Base-by-base conservation (phyloP, 35 echinoderm and acorn worm genomes). In the Apostichopus californicus region DNA sequence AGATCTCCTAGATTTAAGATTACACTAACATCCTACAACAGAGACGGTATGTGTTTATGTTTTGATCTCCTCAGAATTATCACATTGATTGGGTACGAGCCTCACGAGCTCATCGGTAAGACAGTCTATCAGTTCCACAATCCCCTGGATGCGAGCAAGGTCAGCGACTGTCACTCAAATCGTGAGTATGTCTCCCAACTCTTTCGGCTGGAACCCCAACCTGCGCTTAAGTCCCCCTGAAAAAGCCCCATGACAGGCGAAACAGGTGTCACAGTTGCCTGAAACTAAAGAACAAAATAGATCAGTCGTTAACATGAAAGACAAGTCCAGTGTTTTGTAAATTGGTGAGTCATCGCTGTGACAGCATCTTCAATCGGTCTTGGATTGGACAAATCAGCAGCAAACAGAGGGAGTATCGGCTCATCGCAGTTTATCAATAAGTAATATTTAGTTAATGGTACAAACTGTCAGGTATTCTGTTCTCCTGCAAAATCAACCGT, bases 91-190 rank as follows among this genome's bases (percentile, higher is more conserved):
- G 97, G 97, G 9, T 99, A 99, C 57, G 97, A 99, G 72, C 97
- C 97, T 73, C 97, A 99, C 92, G 97, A 99, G 87, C 81, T 99
- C 75, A 94, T 99, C 21, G 97, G 97, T 3, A 99, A 99, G 91
- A 99, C 97, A 53, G 97, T 92, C 57, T 99, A 99, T 89, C 97
- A 99, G 75, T 99, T 99, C 85, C 97, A 99, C 78, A 99, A 99
- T 72, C 97, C 97, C 1, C 53, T 99, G 13, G 97, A 99, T 93
- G 97, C 95, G 23, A 83, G 83, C 6, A 99, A 96, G 93, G 95
- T 99, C 72, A 99, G 97, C 46, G 95, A 96, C 87, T 99, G 97
- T 77, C 97, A 99, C 92, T 91, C 91, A 86, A 99, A 99, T 55
- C 80, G 97, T 99, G 90, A 99, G 97, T 94, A 26, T 14, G 34